phyloP scores from a whole-genome alignment of 2,113 vertebrate genomes.

The Daphoenositta chrysoptera region DNA sequence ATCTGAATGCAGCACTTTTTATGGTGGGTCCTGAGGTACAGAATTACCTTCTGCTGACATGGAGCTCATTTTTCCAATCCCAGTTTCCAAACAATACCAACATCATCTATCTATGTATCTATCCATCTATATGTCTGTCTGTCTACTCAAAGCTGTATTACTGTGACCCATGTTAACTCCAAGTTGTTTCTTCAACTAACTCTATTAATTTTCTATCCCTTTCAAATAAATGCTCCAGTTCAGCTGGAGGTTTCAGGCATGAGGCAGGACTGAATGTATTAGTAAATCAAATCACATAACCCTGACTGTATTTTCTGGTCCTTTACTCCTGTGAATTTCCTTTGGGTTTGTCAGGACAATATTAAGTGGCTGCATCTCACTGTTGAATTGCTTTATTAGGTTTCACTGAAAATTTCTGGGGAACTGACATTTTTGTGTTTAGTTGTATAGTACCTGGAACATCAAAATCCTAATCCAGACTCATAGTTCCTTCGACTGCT shows the following conservation, averaged over 20 bases:
- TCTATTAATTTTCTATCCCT: neutral
- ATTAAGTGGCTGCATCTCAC: neutral
- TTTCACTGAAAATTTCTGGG: neutral
- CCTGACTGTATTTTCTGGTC: neutral
- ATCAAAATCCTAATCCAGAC: neutral
- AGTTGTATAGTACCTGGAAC: neutral
- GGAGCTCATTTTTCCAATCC: neutral
- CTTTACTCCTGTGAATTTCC: neutral
- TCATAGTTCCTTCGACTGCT: neutral
- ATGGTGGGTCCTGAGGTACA: neutral
- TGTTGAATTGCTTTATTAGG: neutral
- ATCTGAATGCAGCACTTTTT: neutral
- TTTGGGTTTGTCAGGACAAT: neutral
- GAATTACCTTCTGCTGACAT: neutral
- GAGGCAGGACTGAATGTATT: neutral
- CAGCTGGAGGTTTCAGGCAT: neutral
- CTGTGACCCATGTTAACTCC: neutral
- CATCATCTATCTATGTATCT: neutral
- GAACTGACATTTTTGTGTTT: neutral
- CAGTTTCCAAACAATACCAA: neutral
- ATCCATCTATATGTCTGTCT: neutral
- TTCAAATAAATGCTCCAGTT: neutral
- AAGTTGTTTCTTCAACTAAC: neutral
- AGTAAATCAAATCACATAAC: neutral
- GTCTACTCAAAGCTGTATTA: neutral